These are phyloP conservation scores for Suncus etruscus DNA, from an alignment of 2,113 vertebrate species.

Conservation along the genomic window DNA sequence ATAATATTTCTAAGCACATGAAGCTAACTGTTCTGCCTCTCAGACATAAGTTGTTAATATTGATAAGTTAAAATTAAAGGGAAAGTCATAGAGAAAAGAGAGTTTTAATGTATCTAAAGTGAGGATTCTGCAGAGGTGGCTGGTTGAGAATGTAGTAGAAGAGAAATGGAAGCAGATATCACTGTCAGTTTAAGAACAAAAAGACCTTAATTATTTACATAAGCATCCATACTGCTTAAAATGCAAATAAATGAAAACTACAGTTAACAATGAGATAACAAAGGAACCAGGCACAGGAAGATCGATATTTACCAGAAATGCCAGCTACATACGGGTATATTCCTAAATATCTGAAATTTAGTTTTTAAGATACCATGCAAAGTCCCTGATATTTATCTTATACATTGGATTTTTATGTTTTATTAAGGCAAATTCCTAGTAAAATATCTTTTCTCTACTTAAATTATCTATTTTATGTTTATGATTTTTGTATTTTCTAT, in stretches of 20 bases:
- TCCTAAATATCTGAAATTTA: neutral
- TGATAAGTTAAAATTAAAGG: neutral
- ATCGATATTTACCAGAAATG: neutral
- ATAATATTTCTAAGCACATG: neutral
- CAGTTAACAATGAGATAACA: neutral
- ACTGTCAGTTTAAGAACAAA: neutral
- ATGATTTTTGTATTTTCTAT: neutral
- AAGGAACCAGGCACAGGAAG: neutral
- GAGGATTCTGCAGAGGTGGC: neutral
- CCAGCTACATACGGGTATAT: neutral
- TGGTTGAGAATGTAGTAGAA: neutral
- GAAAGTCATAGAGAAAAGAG: neutral
- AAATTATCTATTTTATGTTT: neutral
- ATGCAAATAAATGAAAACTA: neutral
- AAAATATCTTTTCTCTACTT: neutral
- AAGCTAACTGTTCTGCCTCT: conserved; percentile 25
- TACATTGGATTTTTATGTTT: neutral
- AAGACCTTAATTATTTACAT: neutral
- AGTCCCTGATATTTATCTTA: neutral
- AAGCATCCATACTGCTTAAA: conserved; percentile 27
- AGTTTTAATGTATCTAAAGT: conserved; percentile 27
- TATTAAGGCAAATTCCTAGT: neutral
- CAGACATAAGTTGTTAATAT: neutral
- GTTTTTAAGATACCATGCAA: neutral
- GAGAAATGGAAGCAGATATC: neutral